Evolutionary conservation across 2,113 vertebrate genomes (phyloP).

Genomic region (Brevimyrus niger): DNA sequence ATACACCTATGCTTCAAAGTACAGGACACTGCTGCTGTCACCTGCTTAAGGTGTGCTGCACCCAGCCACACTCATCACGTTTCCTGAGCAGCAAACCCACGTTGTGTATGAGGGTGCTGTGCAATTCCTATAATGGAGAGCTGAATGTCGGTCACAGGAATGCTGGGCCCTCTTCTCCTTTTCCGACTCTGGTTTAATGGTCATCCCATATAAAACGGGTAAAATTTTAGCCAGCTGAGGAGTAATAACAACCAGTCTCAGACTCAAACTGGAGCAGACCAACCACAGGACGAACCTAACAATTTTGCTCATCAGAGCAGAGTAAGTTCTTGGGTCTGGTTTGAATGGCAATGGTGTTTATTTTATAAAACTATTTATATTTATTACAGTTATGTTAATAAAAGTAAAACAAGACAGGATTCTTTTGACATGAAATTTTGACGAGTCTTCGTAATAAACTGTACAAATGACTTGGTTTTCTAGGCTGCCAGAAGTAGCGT

Average conservation of each 20-base stretch:
- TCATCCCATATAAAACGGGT: background rate
- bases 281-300: background rate
- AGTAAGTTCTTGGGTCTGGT: background rate
- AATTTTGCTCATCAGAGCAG: background rate
- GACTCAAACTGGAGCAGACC: background rate
- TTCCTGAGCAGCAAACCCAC: background rate
- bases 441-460: slow-evolving; percentile 35
- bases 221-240: background rate
- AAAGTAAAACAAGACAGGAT: slow-evolving; percentile 41
- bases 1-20: no score
- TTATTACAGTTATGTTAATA: slow-evolving; percentile 44
- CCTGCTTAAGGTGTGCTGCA: background rate
- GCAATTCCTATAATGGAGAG: background rate
- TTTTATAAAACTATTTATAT: slow-evolving; percentile 64
- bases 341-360: slow-evolving; percentile 43
- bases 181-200: background rate
- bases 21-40: background rate
- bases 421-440: slow-evolving; percentile 17
- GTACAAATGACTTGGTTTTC: slow-evolving; percentile 44
- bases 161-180: background rate
- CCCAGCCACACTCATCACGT: background rate
- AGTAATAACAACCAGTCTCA: background rate
- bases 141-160: background rate
- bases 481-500: background rate
- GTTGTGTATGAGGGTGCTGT: background rate